Conservation (phyloP, 2,797 vertebrate species). For the Peromyscus aztecus region DNA sequence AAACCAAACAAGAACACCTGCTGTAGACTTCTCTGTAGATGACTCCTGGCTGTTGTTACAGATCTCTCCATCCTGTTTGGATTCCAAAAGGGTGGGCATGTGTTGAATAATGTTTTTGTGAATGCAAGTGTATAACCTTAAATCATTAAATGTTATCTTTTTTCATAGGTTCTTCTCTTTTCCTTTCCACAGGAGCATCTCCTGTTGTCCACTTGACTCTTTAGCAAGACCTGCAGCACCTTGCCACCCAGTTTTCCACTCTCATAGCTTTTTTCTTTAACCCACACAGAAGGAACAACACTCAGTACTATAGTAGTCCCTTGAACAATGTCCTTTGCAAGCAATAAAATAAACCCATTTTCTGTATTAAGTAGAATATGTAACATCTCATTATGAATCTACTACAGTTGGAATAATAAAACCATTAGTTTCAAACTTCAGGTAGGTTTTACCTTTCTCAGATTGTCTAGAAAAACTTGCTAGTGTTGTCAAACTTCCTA, state of each 20-base stretch:
- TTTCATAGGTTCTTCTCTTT: background rate
- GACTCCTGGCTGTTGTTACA: background rate
- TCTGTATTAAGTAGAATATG: constrained; percentile 2
- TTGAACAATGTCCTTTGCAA: background rate
- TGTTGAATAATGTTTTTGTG: background rate
- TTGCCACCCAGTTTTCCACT: background rate
- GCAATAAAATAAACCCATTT: background rate
- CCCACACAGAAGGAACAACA: background rate
- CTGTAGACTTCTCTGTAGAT: background rate
- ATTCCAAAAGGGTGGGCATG: background rate
- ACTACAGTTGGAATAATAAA: background rate
- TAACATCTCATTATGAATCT: background rate
- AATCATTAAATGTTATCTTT: background rate
- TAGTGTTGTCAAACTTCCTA: background rate
- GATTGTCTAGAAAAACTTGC: background rate
- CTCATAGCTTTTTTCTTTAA: background rate
- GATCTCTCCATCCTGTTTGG: background rate
- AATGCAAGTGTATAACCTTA: background rate
- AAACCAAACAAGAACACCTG: background rate
- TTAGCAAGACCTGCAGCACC: background rate
- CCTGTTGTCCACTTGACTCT: background rate
- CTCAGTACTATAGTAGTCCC: background rate
- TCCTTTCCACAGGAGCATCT: background rate
- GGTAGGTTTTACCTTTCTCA: background rate
- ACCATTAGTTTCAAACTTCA: background rate